Percentiles rank a stretch among this genome's conserved stretches.
These are phyloP conservation scores for Oreochromis aureus DNA, from an alignment of 2,113 vertebrate species.

Conservation along the genomic window DNA sequence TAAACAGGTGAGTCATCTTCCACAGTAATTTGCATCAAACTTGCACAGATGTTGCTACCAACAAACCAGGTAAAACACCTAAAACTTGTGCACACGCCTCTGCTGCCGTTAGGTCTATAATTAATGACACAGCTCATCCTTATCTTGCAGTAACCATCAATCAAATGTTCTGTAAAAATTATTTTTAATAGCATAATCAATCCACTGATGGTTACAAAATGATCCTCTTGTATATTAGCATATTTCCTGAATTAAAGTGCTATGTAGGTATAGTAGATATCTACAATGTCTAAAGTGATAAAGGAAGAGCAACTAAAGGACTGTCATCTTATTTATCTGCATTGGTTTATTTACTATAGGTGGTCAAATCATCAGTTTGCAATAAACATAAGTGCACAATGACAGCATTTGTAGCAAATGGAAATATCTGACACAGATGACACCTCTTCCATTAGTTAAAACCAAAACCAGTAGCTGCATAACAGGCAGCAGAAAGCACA, in stretches of 20 bases:
- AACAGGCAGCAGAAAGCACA: background rate
- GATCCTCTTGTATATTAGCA: background rate
- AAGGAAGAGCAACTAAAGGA: background rate
- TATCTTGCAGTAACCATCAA: background rate
- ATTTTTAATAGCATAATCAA: background rate
- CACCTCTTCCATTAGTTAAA: background rate
- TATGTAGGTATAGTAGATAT: background rate
- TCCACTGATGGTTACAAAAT: background rate
- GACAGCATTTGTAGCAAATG: background rate
- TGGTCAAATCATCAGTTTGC: background rate
- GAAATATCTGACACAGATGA: background rate
- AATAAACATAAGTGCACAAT: background rate
- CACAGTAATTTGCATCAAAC: background rate
- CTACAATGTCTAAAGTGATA: background rate
- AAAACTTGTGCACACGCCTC: background rate
- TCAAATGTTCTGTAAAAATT: background rate
- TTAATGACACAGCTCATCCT: background rate
- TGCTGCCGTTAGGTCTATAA: background rate
- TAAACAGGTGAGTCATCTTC: background rate
- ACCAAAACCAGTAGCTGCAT: background rate
- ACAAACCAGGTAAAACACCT: background rate
- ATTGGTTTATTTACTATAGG: background rate
- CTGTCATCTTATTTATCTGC: background rate
- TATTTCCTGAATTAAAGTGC: background rate
- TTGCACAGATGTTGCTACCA: background rate